Conservation (phyloP, 2,797 vertebrate genomes). For the Eulemur coronatus region DNA sequence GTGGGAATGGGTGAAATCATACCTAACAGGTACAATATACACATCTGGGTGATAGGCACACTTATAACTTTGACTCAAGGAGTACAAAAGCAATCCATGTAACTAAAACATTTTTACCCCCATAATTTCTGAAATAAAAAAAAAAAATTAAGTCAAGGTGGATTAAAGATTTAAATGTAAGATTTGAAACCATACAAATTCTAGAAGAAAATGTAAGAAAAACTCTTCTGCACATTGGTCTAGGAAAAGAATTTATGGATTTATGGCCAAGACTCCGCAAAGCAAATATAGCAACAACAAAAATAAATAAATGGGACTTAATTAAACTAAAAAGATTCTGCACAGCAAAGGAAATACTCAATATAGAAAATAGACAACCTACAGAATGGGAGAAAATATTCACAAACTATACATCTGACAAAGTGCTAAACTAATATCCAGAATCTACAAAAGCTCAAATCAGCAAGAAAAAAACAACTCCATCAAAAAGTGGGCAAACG, state of each 20-base stretch:
- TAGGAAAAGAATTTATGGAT: neutral
- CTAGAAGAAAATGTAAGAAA: neutral
- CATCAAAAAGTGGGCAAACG: neutral
- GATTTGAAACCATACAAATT: neutral
- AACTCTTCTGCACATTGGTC: neutral
- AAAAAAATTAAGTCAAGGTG: neutral
- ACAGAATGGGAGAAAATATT: neutral
- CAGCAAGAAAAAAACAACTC: neutral
- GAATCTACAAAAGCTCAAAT: neutral
- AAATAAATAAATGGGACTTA: neutral
- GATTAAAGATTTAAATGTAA: neutral
- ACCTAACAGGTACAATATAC: too few species aligned
- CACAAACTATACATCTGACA: neutral
- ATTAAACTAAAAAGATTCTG: neutral
- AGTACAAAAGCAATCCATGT: too few species aligned
- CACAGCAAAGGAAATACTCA: neutral
- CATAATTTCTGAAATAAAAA: neutral
- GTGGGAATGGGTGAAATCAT: too few species aligned
- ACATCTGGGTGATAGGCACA: too few species aligned
- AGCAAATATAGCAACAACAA: neutral
- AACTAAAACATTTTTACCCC: too few species aligned
- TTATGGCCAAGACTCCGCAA: neutral
- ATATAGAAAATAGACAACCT: neutral
- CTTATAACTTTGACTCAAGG: too few species aligned
- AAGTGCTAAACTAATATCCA: neutral